Evolutionary conservation across 2,797 vertebrate genomes (phyloP), one percentile per base, ranked within the genome.

Genomic region (Forpus xanthops): DNA sequence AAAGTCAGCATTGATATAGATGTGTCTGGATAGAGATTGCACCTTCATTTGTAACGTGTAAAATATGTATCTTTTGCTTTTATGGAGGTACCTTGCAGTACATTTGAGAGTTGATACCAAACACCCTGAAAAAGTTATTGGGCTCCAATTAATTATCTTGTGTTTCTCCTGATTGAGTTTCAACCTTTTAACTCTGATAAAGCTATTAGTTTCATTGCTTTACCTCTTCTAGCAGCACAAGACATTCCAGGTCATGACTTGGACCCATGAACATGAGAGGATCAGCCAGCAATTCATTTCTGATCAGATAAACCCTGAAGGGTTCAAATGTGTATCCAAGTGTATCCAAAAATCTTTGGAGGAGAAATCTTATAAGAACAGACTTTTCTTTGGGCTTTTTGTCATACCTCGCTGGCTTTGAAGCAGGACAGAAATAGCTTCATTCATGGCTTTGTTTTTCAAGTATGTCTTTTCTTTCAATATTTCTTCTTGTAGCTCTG

Each of bases 301-400:
- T 72, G 45, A 84, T 21, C 37, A 72, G 82, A 81, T 74, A 91
- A 93, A 87, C 15, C 17, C 70, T 52, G 20, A 83, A 50, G 35
- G n/a, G 70, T 85, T 89, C 58, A 89, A 77, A 62, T 60, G n/a
- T 65, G 31, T 71, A 87, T 74, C 56, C 53, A 89, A 85, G 65
- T 68, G 25, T 33, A 62, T 93, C 53, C 33, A 68, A 83, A 88
- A 68, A 41, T 45, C 89, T 95, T 80, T 58, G 50, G 75, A 87
- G 66, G 44, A 85, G 44, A 94, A 85, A 83, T 68, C 58, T 89
- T 72, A 72, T 93, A 85, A 89, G 42, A 89, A 70, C n/a, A 77
- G 61, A 21, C 65, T 95, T 88, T 89, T 9, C 44, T 90, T 82
- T 89, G 72, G 92, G 74, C n/a, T 85, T 91, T 78, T 80, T 92